phyloP scores from a whole-genome alignment of 1,140 invertebrate species.

The Pogonomyrmex barbatus region DNA sequence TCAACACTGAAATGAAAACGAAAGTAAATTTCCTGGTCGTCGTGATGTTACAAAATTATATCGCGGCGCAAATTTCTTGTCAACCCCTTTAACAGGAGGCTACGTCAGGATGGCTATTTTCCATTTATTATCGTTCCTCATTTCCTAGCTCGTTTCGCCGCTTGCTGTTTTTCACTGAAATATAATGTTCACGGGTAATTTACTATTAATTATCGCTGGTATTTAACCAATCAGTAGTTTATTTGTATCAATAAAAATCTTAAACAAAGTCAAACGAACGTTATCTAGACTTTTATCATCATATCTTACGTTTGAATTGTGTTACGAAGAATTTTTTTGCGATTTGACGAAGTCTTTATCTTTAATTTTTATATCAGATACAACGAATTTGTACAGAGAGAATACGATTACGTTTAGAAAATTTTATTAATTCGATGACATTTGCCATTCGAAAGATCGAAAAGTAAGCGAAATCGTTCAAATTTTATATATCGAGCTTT shows the following conservation, averaged over 20 bases:
- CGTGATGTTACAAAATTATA: constrained; percentile 38
- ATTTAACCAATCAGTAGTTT: constrained; percentile 17
- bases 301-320: not conserved
- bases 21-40: constrained; percentile 38
- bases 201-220: not conserved
- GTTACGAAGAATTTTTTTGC: not conserved
- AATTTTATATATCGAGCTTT: constrained; percentile 36
- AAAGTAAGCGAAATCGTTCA: constrained; percentile 4
- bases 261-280: not conserved
- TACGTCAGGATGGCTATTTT: constrained; percentile 10
- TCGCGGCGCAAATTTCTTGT: constrained; percentile 48
- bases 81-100: not conserved
- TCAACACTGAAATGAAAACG: not conserved
- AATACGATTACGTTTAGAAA: not conserved
- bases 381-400: not conserved
- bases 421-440: not conserved
- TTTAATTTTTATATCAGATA: not conserved
- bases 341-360: not conserved
- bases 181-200: not conserved
- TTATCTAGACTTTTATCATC: not conserved
- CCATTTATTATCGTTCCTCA: constrained; percentile 50
- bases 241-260: not conserved
- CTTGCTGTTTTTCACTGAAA: constrained; percentile 13
- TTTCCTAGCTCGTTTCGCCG: constrained; percentile 36
- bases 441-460: not conserved